These are phyloP conservation scores for Otis tarda DNA, from an alignment of 2,113 vertebrate genomes.

Conservation along the genomic window DNA sequence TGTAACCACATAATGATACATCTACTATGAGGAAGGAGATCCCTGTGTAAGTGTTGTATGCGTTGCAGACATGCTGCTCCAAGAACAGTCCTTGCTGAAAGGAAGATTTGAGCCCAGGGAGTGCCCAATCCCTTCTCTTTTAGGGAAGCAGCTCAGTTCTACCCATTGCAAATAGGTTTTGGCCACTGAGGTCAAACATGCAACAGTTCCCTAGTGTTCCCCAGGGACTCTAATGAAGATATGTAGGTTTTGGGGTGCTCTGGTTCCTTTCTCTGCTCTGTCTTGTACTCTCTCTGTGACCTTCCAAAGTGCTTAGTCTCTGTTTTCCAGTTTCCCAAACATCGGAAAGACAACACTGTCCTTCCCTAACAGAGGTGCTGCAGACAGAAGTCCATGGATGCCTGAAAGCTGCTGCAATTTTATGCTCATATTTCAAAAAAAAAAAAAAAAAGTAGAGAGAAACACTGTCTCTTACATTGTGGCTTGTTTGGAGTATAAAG, in stretches of 20 bases:
- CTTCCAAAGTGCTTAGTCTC: neutral
- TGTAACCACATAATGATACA: neutral
- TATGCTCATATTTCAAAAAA: neutral
- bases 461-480: neutral
- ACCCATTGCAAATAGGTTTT: neutral
- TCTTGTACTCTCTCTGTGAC: neutral
- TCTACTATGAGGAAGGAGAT: neutral
- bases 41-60: neutral
- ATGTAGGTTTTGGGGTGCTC: neutral
- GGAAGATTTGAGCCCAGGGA: neutral
- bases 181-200: neutral
- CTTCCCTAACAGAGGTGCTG: neutral
- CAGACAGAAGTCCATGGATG: neutral
- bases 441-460: neutral
- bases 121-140: neutral
- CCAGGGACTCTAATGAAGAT: neutral
- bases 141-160: neutral
- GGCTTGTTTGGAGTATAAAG: neutral
- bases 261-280: neutral
- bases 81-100: neutral
- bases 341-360: neutral
- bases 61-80: neutral
- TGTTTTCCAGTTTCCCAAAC: neutral
- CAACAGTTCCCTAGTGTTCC: neutral
- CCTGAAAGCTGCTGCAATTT: neutral